A percentile compares a stretch with the other conserved stretches of the same genome.
phyloP scores from a whole-genome alignment of 2,888 invertebrate genomes.

The Oscheius myriophilus region DNA sequence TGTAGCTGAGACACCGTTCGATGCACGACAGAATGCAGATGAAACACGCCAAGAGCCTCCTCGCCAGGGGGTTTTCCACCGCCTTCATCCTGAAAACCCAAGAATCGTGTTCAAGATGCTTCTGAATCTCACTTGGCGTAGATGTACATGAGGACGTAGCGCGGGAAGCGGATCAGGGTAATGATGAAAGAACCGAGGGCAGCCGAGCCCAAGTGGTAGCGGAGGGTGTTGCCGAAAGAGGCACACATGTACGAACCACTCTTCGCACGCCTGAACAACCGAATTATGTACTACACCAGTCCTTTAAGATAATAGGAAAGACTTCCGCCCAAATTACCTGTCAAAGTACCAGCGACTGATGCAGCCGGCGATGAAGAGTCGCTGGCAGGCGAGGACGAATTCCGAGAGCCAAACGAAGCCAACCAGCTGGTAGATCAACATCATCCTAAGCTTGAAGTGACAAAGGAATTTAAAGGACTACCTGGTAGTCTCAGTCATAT shows the following conservation, averaged over 20 bases:
- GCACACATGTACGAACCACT: constrained; percentile 20
- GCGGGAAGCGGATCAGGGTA: constrained; percentile 72
- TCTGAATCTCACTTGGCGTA: constrained; percentile 72
- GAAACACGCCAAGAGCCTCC: constrained; percentile 79
- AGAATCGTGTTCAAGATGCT: neutral
- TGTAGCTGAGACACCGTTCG: constrained; percentile 88
- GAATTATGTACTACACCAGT: no score
- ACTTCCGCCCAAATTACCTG: no score
- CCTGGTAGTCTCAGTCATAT: constrained; percentile 28
- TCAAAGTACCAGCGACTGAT: constrained; percentile 93
- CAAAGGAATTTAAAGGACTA: neutral
- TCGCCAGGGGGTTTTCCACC: constrained; percentile 69
- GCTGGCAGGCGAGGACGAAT: constrained; percentile 92
- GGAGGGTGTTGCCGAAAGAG: constrained; percentile 45
- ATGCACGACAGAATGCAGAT: constrained; percentile 89
- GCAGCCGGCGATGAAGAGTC: constrained; percentile 90
- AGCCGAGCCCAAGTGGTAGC: constrained; percentile 73
- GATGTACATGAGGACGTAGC: constrained; percentile 72
- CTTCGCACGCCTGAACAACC: neutral
- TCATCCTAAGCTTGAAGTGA: constrained; percentile 77
- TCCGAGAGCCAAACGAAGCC: constrained; percentile 92
- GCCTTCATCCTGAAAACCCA: constrained; percentile 67
- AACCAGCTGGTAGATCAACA: constrained; percentile 92
- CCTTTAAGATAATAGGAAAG: no score
- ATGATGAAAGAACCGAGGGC: constrained; percentile 73